Evolutionary conservation across 2,797 vertebrate genomes (phyloP).

Genomic region (Acrocephalus scirpaceus): DNA sequence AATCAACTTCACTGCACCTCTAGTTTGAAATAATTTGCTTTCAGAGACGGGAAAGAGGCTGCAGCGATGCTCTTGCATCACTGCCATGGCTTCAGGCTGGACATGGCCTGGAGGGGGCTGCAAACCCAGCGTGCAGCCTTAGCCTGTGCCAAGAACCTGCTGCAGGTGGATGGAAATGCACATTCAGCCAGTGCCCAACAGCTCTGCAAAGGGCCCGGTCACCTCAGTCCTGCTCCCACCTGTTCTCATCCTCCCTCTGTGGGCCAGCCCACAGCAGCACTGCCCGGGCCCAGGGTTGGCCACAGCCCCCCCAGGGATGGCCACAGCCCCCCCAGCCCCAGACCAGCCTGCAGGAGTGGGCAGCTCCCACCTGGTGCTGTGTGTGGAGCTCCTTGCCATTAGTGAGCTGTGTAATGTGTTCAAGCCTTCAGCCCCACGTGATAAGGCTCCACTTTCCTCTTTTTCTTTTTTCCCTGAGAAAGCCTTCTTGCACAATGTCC

Average conservation of each 20-base stretch:
- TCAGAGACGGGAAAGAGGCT: not conserved
- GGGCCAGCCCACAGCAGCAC: not conserved
- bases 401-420: not conserved
- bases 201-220: not conserved
- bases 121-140: accelerated
- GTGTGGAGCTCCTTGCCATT: not conserved
- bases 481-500: constrained; percentile 58
- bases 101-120: not conserved
- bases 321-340: accelerated
- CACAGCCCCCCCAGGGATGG: not conserved
- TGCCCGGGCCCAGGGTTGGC: too few relatives aligned
- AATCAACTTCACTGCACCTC: accelerated
- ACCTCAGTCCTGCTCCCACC: not conserved
- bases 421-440: not conserved
- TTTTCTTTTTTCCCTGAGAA: constrained; percentile 2
- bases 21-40: not conserved
- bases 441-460: not conserved
- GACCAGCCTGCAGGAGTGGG: accelerated
- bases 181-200: not conserved
- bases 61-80: accelerated
- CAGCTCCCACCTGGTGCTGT: accelerated
- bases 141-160: not conserved
- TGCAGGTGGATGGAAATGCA: not conserved
- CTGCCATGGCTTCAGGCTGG: not conserved
- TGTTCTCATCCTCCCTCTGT: accelerated